Evolutionary conservation across 2,797 vertebrate genomes (phyloP).

Genomic region (Spinus olivaceus): DNA sequence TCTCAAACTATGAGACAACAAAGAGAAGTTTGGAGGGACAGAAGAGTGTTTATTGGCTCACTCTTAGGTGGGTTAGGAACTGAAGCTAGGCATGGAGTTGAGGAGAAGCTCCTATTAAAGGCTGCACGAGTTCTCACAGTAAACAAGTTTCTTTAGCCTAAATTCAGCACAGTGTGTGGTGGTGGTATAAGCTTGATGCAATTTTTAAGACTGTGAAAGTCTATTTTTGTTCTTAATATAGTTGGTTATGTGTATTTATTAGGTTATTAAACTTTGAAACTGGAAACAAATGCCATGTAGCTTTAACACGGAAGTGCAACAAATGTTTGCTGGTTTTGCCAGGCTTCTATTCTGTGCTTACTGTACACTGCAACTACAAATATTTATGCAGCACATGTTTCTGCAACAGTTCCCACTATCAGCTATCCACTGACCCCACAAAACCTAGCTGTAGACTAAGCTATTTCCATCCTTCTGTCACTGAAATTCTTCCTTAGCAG

Average conservation of each 20-base stretch:
- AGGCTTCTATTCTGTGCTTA: not conserved
- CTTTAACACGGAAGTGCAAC: not conserved
- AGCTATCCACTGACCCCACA: not conserved
- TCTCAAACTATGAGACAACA: not conserved
- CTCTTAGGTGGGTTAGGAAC: not conserved
- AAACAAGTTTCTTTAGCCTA: not conserved
- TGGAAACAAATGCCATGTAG: not conserved
- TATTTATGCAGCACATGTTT: not conserved
- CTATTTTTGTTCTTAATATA: not conserved
- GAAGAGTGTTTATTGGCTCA: not conserved
- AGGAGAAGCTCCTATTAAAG: not conserved
- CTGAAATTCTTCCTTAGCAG: not conserved
- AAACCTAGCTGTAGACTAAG: not conserved
- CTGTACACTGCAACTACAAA: not conserved
- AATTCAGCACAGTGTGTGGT: not conserved
- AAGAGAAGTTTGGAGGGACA: not conserved
- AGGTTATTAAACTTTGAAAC: not conserved
- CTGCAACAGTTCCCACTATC: not conserved
- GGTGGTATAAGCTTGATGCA: not conserved
- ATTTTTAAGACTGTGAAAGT: not conserved
- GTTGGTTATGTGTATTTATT: not conserved
- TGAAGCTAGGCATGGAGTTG: not conserved
- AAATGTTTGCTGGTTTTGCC: not conserved
- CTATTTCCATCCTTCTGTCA: not conserved
- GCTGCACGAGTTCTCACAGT: not conserved